phyloP scores from a whole-genome alignment of 2,113 vertebrate genomes.

The Barbus barbus region DNA sequence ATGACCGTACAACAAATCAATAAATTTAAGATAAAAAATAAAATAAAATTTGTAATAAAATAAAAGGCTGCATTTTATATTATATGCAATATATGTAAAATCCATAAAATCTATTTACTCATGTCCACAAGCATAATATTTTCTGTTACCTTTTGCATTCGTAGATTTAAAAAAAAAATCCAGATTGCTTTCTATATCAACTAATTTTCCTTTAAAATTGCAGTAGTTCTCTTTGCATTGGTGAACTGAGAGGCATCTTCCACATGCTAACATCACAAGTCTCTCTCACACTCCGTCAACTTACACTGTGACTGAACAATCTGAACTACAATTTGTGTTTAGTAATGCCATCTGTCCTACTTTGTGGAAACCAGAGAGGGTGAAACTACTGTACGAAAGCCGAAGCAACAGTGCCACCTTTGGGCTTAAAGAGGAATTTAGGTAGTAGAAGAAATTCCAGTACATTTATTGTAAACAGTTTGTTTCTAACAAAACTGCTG shows the following conservation, averaged over 20 bases:
- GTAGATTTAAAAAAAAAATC: too few relatives aligned
- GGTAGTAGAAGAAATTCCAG: conserved; percentile 44
- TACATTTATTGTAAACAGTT: background rate
- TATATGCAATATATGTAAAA: background rate
- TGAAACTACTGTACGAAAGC: conserved; percentile 48
- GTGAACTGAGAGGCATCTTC: conserved; percentile 10
- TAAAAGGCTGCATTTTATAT: too few relatives aligned
- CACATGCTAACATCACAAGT: conserved; percentile 44
- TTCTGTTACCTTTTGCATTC: background rate
- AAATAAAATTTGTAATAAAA: too few relatives aligned
- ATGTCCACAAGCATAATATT: background rate
- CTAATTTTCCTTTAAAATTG: background rate
- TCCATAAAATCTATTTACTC: background rate
- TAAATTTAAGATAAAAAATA: too few relatives aligned
- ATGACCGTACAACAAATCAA: too few relatives aligned
- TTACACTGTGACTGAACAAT: conserved; percentile 41
- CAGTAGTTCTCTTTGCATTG: background rate
- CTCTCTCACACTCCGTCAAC: conserved; percentile 25
- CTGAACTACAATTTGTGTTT: conserved; percentile 45
- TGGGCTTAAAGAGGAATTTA: conserved; percentile 61
- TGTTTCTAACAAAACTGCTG: background rate
- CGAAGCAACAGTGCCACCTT: conserved; percentile 78
- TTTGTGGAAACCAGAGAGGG: conserved; percentile 22
- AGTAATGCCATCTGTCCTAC: conserved; percentile 45
- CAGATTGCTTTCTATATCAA: background rate